Percentiles rank a stretch among this genome's conserved stretches.
phyloP scores from a whole-genome alignment of 2,797 vertebrate species.

The Ctenopoma multispine region DNA sequence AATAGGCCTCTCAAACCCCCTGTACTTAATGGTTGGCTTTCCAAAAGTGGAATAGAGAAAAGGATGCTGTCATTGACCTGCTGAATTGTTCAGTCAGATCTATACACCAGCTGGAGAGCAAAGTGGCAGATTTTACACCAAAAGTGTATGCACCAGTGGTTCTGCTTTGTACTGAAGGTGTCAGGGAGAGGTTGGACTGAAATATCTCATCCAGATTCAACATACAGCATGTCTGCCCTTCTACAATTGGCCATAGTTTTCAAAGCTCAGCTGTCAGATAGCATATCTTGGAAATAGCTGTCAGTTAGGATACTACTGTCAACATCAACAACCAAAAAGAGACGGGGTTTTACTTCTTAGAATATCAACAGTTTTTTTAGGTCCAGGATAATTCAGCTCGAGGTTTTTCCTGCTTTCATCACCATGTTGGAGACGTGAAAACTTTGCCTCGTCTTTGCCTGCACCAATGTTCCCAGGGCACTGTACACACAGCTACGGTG shows the following conservation, averaged over 20 bases:
- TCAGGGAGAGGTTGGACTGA: constrained; percentile 17
- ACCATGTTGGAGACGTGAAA: constrained; percentile 3
- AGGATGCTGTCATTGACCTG: constrained; percentile 16
- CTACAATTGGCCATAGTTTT: background rate
- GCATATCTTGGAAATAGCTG: background rate
- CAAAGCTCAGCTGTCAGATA: background rate
- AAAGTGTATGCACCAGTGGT: constrained; percentile 26
- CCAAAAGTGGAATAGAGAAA: constrained; percentile 4
- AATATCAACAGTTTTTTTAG: constrained; percentile 2
- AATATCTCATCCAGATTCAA: background rate
- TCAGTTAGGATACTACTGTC: background rate
- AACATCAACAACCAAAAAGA: constrained; percentile 2
- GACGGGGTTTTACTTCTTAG: background rate
- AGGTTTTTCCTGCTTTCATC: constrained; percentile 8
- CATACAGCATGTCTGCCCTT: background rate
- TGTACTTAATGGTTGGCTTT: constrained; percentile 2
- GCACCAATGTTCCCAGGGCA: constrained; percentile 29
- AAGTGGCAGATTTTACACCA: constrained; percentile 19
- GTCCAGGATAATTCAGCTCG: constrained; percentile 18
- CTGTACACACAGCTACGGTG: constrained; percentile 18
- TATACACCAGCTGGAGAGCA: constrained; percentile 20
- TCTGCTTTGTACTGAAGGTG: constrained; percentile 22
- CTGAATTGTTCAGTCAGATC: constrained; percentile 31
- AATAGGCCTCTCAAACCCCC: background rate
- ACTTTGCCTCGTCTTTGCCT: constrained; percentile 26